Conservation (phyloP, 2,113 vertebrate species). For the Anhinga rufa region DNA sequence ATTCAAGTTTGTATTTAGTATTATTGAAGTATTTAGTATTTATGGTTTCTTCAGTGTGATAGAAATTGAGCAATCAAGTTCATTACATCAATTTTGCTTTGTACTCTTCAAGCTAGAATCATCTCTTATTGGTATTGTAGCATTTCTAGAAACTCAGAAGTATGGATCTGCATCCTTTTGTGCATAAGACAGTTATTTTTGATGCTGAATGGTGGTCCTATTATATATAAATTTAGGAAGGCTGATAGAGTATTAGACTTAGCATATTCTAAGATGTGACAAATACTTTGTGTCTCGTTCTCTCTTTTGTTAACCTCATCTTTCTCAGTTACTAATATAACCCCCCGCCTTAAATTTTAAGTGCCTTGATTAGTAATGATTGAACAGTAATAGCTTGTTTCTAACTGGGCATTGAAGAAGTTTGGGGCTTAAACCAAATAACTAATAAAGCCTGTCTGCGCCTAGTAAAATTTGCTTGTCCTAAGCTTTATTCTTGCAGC, state of each 20-base stretch:
- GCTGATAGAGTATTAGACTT: neutral
- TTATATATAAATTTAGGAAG: neutral
- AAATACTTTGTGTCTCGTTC: neutral
- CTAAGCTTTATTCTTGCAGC: neutral
- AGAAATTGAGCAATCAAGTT: neutral
- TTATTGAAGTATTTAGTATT: neutral
- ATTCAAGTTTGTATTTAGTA: neutral
- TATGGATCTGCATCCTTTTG: neutral
- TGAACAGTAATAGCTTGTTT: neutral
- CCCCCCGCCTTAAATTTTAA: neutral
- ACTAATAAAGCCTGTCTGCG: neutral
- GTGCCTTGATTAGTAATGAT: neutral
- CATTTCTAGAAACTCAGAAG: neutral
- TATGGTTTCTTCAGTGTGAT: neutral
- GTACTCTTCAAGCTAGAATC: neutral
- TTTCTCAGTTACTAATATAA: neutral
- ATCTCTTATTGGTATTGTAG: neutral
- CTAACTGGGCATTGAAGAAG: neutral
- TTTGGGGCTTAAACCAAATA: neutral
- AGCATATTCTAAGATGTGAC: neutral
- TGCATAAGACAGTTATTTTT: neutral
- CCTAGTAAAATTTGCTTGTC: neutral
- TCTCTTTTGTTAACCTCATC: neutral
- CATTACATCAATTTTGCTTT: neutral
- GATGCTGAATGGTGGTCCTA: neutral